Percentiles rank a stretch among this genome's conserved stretches.
Conservation (phyloP, 2,113 vertebrate genomes). For the Hiodon alosoides region DNA sequence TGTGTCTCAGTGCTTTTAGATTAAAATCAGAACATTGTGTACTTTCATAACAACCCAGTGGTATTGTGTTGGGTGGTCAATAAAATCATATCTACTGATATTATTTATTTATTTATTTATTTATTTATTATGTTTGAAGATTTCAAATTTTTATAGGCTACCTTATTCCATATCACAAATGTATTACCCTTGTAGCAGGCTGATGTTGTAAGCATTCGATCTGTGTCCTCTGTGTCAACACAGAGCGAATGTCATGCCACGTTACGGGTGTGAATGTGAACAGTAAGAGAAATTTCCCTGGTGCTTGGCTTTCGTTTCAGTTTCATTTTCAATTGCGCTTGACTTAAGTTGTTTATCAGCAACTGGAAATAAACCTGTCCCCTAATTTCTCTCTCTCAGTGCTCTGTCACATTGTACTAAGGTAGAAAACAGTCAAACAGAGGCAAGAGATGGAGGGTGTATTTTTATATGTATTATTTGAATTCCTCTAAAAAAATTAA, state of each 20-base stretch:
- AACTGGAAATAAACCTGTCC: conserved; percentile 16
- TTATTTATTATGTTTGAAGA: too few relatives aligned
- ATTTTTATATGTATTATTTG: not conserved
- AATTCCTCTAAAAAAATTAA: not conserved
- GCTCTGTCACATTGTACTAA: conserved; percentile 1
- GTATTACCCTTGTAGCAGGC: too few relatives aligned
- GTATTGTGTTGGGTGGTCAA: too few relatives aligned
- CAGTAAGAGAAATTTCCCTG: not conserved
- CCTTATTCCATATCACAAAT: too few relatives aligned
- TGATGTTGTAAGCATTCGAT: too few relatives aligned
- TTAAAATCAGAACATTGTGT: too few relatives aligned
- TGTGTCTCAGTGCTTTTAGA: too few relatives aligned
- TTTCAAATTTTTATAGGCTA: too few relatives aligned
- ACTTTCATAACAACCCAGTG: too few relatives aligned
- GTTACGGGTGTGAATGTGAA: not conserved
- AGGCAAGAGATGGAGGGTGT: not conserved
- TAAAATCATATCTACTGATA: too few relatives aligned
- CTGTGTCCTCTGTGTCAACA: not conserved
- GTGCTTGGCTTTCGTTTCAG: conserved; percentile 24
- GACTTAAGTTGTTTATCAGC: conserved; percentile 15
- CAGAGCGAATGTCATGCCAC: not conserved
- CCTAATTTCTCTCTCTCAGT: conserved; percentile 25
- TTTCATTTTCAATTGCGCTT: conserved; percentile 16
- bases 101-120: too few relatives aligned
- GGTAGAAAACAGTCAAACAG: conserved; percentile 28